phyloP scores from a whole-genome alignment of 2,888 invertebrate genomes.

The Drosophila austrosaltans region DNA sequence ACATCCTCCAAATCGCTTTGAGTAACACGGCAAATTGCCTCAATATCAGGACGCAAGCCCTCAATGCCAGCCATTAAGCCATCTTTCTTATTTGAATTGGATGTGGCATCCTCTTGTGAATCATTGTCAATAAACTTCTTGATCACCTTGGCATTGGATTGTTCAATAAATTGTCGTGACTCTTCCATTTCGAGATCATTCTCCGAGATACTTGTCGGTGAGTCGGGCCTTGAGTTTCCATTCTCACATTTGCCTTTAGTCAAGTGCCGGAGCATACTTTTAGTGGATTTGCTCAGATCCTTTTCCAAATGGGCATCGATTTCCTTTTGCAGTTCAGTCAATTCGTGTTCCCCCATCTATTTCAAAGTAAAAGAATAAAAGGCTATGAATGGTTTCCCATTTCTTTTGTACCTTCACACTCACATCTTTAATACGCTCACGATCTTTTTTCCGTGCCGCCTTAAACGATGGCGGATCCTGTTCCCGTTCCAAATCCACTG shows the following conservation, averaged over 20 bases:
- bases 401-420: constrained; percentile 24
- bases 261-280: constrained; percentile 55
- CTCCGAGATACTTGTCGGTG: constrained; percentile 46
- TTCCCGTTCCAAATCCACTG: constrained; percentile 97
- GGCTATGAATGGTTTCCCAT: neutral
- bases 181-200: constrained; percentile 82
- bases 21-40: constrained; percentile 90
- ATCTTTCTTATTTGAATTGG: constrained; percentile 19
- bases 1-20: constrained; percentile 83
- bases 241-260: constrained; percentile 31
- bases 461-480: constrained; percentile 97
- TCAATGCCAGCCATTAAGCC: constrained; percentile 63
- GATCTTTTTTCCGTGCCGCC: constrained; percentile 94
- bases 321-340: constrained; percentile 92
- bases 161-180: constrained; percentile 83
- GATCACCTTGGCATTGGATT: constrained; percentile 84
- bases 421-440: constrained; percentile 92
- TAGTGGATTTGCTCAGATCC: constrained; percentile 85
- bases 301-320: constrained; percentile 92
- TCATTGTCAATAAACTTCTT: constrained; percentile 82
- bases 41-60: constrained; percentile 88
- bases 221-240: constrained; percentile 22
- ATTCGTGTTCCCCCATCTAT: constrained; percentile 85
- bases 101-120: constrained; percentile 47
- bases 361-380: neutral